Evolutionary conservation across 1,140 invertebrate species (phyloP), one percentile per base, ranked within the genome.

Genomic region (Phthorimaea operculella): DNA sequence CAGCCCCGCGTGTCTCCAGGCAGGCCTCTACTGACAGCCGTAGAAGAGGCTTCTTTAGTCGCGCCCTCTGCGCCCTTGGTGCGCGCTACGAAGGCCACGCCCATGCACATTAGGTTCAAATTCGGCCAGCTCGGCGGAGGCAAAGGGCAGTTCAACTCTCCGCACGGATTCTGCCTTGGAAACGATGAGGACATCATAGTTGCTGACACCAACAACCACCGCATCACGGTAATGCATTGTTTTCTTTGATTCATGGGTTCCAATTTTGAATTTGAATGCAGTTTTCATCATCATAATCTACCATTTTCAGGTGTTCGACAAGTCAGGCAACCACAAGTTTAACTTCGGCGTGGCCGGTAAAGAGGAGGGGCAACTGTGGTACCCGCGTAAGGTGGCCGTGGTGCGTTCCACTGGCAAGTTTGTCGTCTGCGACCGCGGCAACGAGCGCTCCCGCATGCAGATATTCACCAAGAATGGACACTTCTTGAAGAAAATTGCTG

Each of bases 341-440:
- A 92, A 96, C 80, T 97, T 97, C 83, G 96, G 96, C 34, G 90
- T 91, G 17, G 90, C 94, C 56, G 96, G 96, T 52, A 95, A 96
- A 72, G 96, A 98, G 64, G 96, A 98, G 75, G 97, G 97, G 1
- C 96, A 98, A 71, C 84, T 98, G 48, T 98, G 96, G 95, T 98
- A 97, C 87, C 97, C 97, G 2, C 89, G 97, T 33, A 98, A 98
- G 86, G 95, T 98, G 15, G 96, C 96, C 1, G 94, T 97, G 1
- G 96, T 97, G 87, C 89, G 93, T 36, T 91, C 90, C 33, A 92
- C 90, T 44, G 93, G 93, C 6, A 96, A 95, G 79, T 98, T 96
- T 83, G 96, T 99, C 42, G 94, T 99, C 1, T 98, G 97, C 83
- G 97, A 99, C 83, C 91, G 97, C 61, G 97, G 97, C 33, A 98